phyloP scores from a whole-genome alignment of 1,140 invertebrate species.

The Megalopta genalis region DNA sequence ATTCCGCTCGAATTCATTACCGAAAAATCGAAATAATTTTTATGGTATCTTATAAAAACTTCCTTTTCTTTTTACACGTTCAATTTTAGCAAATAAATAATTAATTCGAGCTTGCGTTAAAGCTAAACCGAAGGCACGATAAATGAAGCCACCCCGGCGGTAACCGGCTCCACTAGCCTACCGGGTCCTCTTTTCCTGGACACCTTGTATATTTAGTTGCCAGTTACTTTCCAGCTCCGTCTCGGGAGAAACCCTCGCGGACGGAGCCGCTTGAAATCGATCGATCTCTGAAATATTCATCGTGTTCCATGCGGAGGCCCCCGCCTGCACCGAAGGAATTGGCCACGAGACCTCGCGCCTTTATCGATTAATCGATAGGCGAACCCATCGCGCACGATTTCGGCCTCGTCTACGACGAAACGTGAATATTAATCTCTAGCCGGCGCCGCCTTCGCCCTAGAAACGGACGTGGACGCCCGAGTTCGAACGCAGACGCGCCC shows the following conservation, averaged over 20 bases:
- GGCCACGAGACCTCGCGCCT: conserved; percentile 19
- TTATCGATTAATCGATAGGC: conserved; percentile 48
- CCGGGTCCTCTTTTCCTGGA: too few species aligned
- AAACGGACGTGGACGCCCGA: neutral
- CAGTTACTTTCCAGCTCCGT: conserved; percentile 52
- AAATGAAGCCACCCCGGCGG: too few species aligned
- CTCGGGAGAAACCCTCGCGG: conserved; percentile 26
- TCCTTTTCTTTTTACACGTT: too few species aligned
- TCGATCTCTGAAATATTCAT: conserved; percentile 71
- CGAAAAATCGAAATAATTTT: too few species aligned
- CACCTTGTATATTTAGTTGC: conserved; percentile 64
- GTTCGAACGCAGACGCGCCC: neutral
- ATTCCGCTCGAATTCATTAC: too few species aligned
- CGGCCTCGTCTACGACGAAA: conserved; percentile 22
- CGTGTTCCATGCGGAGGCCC: conserved; percentile 53
- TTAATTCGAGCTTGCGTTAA: too few species aligned
- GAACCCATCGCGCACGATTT: conserved; percentile 25
- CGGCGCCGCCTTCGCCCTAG: neutral
- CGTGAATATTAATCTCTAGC: conserved; percentile 21
- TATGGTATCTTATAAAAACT: too few species aligned
- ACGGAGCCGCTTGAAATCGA: conserved; percentile 60
- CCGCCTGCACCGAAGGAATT: conserved; percentile 48
- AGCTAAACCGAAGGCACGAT: too few species aligned
- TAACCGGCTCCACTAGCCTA: too few species aligned
- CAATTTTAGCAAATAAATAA: too few species aligned